These are phyloP conservation scores for Thymelicus sylvestris DNA, from an alignment of 2,888 invertebrate species.

Conservation along the genomic window DNA sequence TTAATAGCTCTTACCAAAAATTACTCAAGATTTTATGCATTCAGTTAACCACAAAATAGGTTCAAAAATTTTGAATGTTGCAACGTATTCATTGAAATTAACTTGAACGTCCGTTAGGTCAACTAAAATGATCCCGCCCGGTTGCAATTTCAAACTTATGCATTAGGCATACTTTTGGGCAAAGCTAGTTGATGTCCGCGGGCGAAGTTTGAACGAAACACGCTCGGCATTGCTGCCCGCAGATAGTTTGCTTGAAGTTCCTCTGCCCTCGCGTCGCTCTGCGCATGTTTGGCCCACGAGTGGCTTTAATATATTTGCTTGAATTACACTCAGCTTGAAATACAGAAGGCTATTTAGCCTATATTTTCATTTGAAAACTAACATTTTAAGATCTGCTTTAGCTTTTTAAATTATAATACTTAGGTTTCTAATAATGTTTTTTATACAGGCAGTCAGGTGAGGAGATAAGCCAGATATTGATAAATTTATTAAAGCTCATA, in stretches of 20 bases:
- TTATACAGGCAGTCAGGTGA: too few species aligned
- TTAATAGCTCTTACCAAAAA: too few species aligned
- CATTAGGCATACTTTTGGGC: conserved; percentile 3
- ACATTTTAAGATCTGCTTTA: not conserved
- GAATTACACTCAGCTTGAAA: not conserved
- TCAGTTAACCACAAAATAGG: too few species aligned
- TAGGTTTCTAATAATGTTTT: too few species aligned
- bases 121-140: not conserved
- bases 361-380: not conserved
- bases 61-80: too few species aligned
- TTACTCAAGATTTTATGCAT: too few species aligned
- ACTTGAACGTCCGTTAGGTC: not conserved
- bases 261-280: not conserved
- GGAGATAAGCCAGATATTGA: too few species aligned
- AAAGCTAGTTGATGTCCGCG: not conserved
- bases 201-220: conserved; percentile 13
- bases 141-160: not conserved
- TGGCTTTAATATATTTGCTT: conserved; percentile 4
- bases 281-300: conserved; percentile 1
- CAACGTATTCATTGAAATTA: too few species aligned
- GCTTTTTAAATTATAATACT: not conserved
- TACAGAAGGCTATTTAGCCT: not conserved
- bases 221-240: conserved; percentile 1
- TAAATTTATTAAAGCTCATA: too few species aligned
- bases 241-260: conserved; percentile 5